phyloP scores from a whole-genome alignment of 2,797 vertebrate genomes.

The Halcyon badia region DNA sequence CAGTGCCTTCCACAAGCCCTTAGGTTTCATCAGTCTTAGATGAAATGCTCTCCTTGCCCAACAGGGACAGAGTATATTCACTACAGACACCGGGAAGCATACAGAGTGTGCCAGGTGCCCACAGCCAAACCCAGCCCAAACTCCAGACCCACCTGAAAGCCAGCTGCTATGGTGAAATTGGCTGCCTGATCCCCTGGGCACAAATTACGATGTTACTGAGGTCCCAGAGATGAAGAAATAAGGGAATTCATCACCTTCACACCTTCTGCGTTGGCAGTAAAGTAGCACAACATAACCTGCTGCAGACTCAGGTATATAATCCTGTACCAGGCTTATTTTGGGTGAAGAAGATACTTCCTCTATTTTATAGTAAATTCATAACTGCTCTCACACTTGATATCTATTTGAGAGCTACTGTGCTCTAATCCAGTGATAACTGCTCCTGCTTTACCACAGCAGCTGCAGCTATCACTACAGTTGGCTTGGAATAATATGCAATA shows the following conservation, averaged over 20 bases:
- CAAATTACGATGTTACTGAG: not conserved
- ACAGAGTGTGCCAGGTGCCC: not conserved
- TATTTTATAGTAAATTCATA: not conserved
- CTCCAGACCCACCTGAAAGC: not conserved
- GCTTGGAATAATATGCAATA: not conserved
- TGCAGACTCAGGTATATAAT: not conserved
- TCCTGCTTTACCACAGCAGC: not conserved
- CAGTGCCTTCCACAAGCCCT: not conserved
- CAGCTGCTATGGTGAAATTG: not conserved
- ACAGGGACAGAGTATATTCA: fast-evolving
- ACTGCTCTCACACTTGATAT: not conserved
- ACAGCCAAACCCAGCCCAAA: not conserved
- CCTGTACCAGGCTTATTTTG: not conserved
- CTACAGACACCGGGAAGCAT: not conserved
- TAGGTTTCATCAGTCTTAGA: not conserved
- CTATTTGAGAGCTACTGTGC: not conserved
- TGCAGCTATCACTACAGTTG: not conserved
- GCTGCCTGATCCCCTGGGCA: not conserved
- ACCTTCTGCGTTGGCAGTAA: fast-evolving
- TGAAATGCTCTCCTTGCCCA: not conserved
- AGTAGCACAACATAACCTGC: not conserved
- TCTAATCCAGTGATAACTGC: not conserved
- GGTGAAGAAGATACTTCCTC: not conserved
- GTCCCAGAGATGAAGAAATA: not conserved
- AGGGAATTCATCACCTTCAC: not conserved